These are phyloP conservation scores for Xyrauchen texanus DNA, from an alignment of 2,113 vertebrate genomes.

Conservation along the genomic window DNA sequence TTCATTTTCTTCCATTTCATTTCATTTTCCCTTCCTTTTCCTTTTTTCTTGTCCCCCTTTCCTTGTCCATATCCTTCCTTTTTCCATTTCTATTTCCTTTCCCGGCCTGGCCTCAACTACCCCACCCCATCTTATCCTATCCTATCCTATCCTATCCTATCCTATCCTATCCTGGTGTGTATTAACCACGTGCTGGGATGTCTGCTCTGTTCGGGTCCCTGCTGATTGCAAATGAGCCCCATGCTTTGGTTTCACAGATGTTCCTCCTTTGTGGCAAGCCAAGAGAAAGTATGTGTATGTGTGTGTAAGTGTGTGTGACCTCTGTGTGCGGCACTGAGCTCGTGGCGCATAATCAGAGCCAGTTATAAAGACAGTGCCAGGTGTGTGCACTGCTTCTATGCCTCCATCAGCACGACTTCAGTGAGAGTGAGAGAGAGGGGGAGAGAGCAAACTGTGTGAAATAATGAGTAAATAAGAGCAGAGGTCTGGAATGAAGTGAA, in stretches of 20 bases:
- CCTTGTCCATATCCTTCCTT: too few relatives aligned
- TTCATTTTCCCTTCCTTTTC: too few relatives aligned
- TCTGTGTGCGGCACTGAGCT: slow-evolving; percentile 42
- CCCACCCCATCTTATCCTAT: too few relatives aligned
- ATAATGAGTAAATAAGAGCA: slow-evolving; percentile 17
- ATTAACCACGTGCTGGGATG: slow-evolving; percentile 43
- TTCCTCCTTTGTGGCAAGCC: slow-evolving; percentile 64
- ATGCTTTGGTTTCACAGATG: slow-evolving; percentile 69
- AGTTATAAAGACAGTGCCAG: slow-evolving; percentile 65
- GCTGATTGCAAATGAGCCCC: slow-evolving; percentile 55
- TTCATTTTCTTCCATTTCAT: too few relatives aligned
- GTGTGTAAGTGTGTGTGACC: slow-evolving; percentile 10
- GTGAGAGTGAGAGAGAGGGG: background rate
- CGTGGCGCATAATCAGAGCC: slow-evolving; percentile 56
- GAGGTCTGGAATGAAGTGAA: slow-evolving; percentile 19
- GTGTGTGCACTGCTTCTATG: slow-evolving; percentile 49
- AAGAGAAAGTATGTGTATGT: slow-evolving; percentile 40
- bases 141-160: too few relatives aligned
- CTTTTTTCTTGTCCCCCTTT: too few relatives aligned
- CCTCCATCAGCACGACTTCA: too few relatives aligned
- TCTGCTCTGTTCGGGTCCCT: slow-evolving; percentile 54
- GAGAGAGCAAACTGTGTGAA: slow-evolving; percentile 5
- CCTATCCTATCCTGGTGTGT: too few relatives aligned
- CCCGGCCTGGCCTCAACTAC: too few relatives aligned
- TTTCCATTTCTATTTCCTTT: too few relatives aligned